phyloP scores from a whole-genome alignment of 2,888 invertebrate genomes.

The Lacanobia oleracea region DNA sequence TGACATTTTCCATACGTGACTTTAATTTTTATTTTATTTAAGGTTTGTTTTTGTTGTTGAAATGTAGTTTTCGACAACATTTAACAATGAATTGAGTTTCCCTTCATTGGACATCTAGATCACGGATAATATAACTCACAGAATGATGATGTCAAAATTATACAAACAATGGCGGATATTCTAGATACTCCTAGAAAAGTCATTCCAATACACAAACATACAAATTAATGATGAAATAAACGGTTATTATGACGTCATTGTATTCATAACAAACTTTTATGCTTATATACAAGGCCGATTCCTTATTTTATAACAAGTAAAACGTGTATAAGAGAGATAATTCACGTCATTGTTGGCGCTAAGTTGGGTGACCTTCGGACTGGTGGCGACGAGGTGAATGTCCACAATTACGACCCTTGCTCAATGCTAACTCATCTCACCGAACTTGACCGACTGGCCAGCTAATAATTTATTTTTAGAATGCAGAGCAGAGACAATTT shows the following conservation, averaged over 20 bases:
- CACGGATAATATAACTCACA: background rate
- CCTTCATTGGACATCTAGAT: background rate
- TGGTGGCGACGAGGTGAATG: slow-evolving; percentile 58
- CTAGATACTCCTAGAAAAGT: background rate
- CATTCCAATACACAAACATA: slow-evolving; percentile 16
- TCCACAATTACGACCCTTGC: slow-evolving; percentile 52
- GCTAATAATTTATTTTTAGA: slow-evolving; percentile 44
- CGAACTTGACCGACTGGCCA: slow-evolving; percentile 57
- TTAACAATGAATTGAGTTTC: background rate
- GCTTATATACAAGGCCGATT: slow-evolving; percentile 45
- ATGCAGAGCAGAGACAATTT: slow-evolving; percentile 37
- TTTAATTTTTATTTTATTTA: slow-evolving; percentile 26
- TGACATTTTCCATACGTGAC: slow-evolving; percentile 37
- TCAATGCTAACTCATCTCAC: slow-evolving; percentile 53
- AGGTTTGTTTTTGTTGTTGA: background rate
- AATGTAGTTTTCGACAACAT: background rate
- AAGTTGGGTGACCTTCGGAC: slow-evolving; percentile 56
- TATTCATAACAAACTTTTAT: slow-evolving; percentile 45
- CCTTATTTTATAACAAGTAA: slow-evolving; percentile 51
- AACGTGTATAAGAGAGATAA: slow-evolving; percentile 43
- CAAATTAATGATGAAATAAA: slow-evolving; percentile 29
- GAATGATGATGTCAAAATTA: background rate
- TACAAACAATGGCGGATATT: background rate
- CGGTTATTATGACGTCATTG: slow-evolving; percentile 36
- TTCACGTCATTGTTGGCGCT: slow-evolving; percentile 46